phyloP scores from a whole-genome alignment of 2,888 invertebrate species.

The Ormyrus labotus region DNA sequence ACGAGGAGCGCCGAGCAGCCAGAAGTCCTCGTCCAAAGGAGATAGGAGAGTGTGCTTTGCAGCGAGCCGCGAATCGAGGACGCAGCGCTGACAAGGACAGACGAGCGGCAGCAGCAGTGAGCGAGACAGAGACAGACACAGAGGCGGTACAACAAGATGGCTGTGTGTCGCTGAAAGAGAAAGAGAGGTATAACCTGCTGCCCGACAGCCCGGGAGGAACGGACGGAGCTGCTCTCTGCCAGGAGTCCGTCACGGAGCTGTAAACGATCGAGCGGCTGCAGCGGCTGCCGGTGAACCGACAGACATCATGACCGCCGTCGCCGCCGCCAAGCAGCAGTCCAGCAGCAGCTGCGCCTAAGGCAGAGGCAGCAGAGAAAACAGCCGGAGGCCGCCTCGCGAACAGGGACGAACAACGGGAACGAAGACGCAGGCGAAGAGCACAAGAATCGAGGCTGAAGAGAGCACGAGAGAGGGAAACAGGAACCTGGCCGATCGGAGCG shows the following conservation, averaged over 20 bases:
- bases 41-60: too few relatives aligned
- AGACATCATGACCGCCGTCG: conserved; percentile 4
- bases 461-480: background rate
- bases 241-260: background rate
- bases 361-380: background rate
- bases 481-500: conserved; percentile 7
- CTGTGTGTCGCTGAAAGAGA: conserved; percentile 67
- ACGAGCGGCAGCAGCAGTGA: background rate
- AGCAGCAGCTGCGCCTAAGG: background rate
- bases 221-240: background rate
- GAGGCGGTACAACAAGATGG: conserved; percentile 65
- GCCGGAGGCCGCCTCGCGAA: background rate
- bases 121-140: conserved; percentile 59
- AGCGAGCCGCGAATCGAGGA: background rate
- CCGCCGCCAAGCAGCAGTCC: background rate
- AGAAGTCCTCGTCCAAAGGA: background rate
- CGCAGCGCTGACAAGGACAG: conserved; percentile 11
- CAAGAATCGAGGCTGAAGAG: background rate
- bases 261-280: background rate
- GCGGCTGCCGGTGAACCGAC: background rate
- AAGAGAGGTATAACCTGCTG: background rate
- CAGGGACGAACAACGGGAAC: background rate
- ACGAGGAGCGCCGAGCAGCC: background rate
- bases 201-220: background rate
- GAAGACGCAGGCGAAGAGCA: background rate